Conservation (phyloP, 1,140 invertebrate species). For the Diorhabda elongata region DNA sequence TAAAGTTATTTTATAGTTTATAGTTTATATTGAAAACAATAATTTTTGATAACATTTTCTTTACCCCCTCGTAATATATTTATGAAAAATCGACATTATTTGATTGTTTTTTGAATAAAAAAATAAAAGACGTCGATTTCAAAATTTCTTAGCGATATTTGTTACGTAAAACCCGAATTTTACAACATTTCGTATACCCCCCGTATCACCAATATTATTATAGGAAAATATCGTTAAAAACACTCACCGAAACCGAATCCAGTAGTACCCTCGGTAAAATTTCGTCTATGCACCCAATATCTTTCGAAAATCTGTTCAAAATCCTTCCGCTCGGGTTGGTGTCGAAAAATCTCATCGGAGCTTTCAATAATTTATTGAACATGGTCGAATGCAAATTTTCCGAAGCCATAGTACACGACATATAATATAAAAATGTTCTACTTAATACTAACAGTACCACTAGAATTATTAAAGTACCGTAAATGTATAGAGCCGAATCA, state of each 20-base stretch:
- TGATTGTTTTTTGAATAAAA: no score
- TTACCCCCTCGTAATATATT: no score
- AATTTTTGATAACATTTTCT: no score
- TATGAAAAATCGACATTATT: no score
- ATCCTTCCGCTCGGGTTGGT: constrained; percentile 58
- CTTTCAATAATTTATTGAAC: constrained; percentile 53
- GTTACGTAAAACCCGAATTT: no score
- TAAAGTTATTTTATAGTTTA: no score
- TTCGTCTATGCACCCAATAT: constrained; percentile 81
- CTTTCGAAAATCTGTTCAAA: constrained; percentile 72
- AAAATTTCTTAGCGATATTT: no score
- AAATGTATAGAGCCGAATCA: constrained; percentile 43
- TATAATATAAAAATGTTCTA: constrained; percentile 67
- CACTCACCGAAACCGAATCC: constrained; percentile 54
- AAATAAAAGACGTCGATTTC: background rate
- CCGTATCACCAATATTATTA: no score
- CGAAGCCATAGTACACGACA: constrained; percentile 69
- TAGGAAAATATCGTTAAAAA: no score
- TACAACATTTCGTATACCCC: no score
- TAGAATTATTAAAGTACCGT: constrained; percentile 42
- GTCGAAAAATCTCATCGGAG: constrained; percentile 71
- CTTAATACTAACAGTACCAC: constrained; percentile 46
- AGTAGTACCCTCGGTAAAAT: constrained; percentile 70
- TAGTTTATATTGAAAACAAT: no score
- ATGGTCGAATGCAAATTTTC: constrained; percentile 71